A percentile compares a stretch with the other conserved stretches of the same genome.
Evolutionary conservation across 2,888 invertebrate species (phyloP).

Genomic region (Vanessa cardui): DNA sequence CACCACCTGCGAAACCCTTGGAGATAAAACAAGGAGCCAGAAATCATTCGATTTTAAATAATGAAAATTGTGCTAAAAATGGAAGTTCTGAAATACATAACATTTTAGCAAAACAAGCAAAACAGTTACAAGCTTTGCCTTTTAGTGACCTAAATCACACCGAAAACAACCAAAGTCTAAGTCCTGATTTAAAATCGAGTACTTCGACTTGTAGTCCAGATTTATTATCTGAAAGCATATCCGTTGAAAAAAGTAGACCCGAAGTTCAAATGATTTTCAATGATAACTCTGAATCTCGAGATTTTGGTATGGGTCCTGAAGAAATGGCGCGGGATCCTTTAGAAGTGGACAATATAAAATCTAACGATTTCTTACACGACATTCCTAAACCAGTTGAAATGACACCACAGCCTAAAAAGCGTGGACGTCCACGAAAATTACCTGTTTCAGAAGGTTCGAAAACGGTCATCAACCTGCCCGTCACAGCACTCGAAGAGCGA

Average conservation of each 20-base stretch:
- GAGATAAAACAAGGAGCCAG: conserved; percentile 60
- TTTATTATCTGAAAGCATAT: conserved; percentile 60
- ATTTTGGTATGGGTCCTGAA: conserved; percentile 61
- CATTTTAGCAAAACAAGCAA: conserved; percentile 73
- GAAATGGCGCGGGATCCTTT: conserved; percentile 75
- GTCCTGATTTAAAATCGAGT: conserved; percentile 63
- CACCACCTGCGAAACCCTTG: conserved; percentile 57
- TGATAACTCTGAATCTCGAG: conserved; percentile 74
- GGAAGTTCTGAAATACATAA: conserved; percentile 79
- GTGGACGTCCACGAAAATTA: conserved; percentile 75
- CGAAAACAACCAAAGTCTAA: conserved; percentile 57
- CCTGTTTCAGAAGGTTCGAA: conserved; percentile 67
- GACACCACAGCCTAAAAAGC: conserved; percentile 75
- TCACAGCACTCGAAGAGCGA: conserved; percentile 73
- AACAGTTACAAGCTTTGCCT: conserved; percentile 66
- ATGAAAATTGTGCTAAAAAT: conserved; percentile 77
- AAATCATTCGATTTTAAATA: conserved; percentile 69
- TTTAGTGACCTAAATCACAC: conserved; percentile 60
- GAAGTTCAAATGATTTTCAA: conserved; percentile 72
- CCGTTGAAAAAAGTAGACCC: conserved; percentile 60
- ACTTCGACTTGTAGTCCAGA: conserved; percentile 64
- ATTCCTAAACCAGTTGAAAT: conserved; percentile 57
- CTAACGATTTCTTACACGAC: conserved; percentile 46
- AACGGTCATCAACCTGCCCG: conserved; percentile 57
- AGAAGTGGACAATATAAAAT: conserved; percentile 61